phyloP scores from a whole-genome alignment of 2,888 invertebrate genomes.

The Oasisia sp. region DNA sequence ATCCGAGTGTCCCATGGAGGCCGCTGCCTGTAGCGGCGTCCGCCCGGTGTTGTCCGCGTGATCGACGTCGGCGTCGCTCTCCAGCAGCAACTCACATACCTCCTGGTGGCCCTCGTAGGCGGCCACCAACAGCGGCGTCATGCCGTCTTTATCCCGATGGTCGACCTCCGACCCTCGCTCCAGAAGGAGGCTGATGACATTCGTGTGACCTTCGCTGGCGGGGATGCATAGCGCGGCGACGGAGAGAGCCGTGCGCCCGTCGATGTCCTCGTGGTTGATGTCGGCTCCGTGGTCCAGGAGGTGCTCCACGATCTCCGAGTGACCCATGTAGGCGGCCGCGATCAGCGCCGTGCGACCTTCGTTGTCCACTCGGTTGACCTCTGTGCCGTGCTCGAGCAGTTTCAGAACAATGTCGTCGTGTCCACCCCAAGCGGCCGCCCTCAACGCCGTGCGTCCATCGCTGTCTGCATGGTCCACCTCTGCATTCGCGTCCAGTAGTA shows the following conservation, averaged over 20 bases:
- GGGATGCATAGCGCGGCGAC: constrained; percentile 64
- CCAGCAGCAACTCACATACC: constrained; percentile 80
- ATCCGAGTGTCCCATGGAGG: constrained; percentile 88
- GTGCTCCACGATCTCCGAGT: constrained; percentile 61
- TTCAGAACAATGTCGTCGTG: constrained; percentile 70
- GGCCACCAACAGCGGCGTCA: constrained; percentile 65
- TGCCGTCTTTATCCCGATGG: constrained; percentile 64
- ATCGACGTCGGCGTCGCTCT: constrained; percentile 92
- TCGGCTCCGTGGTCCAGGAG: constrained; percentile 69
- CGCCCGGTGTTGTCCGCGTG: constrained; percentile 74
- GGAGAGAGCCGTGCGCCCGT: constrained; percentile 90
- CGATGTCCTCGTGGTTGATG: constrained; percentile 80
- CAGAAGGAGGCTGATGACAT: constrained; percentile 55
- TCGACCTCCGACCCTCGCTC: constrained; percentile 62
- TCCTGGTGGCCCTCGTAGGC: constrained; percentile 71
- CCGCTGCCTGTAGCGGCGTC: constrained; percentile 66
- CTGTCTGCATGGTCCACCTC: constrained; percentile 66
- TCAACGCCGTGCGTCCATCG: constrained; percentile 82
- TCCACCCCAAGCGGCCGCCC: constrained; percentile 79
- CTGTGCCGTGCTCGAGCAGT: constrained; percentile 70
- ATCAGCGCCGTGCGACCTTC: constrained; percentile 69
- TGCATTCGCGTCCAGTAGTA: constrained; percentile 35
- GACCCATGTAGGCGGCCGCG: constrained; percentile 83
- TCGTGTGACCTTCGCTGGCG: constrained; percentile 67
- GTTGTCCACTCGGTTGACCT: constrained; percentile 67